Conservation (phyloP, 2,888 invertebrate species). For the Hypsopygia costalis region DNA sequence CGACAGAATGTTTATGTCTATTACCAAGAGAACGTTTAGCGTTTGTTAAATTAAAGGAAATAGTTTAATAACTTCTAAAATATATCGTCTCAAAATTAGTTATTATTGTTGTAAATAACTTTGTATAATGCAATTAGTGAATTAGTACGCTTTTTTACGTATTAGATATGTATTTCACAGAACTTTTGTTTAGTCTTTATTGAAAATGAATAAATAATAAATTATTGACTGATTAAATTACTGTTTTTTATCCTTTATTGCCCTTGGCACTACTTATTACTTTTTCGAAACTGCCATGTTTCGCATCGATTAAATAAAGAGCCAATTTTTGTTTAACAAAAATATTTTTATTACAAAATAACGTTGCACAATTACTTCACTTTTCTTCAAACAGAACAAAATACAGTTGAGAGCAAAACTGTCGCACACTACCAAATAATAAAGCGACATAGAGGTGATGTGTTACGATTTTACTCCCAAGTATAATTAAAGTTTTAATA, state of each 20-base stretch:
- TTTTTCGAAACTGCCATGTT: too few species aligned
- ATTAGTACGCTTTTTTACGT: constrained; percentile 57
- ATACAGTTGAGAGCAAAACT: too few species aligned
- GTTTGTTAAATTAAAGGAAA: neutral
- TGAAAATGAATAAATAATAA: constrained; percentile 52
- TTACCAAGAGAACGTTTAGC: neutral
- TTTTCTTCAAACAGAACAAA: constrained; percentile 55
- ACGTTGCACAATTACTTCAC: constrained; percentile 50
- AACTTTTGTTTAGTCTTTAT: constrained; percentile 47
- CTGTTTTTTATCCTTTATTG: too few species aligned
- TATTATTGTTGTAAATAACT: constrained; percentile 41
- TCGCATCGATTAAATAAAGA: too few species aligned
- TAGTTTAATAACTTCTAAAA: neutral
- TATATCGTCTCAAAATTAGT: constrained; percentile 13
- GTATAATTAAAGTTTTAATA: constrained; percentile 27
- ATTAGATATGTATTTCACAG: constrained; percentile 44
- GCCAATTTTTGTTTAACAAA: constrained; percentile 35
- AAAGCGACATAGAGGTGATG: too few species aligned
- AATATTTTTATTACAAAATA: constrained; percentile 55
- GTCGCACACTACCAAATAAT: too few species aligned
- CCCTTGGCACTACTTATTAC: too few species aligned
- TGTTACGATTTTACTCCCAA: too few species aligned
- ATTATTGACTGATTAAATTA: constrained; percentile 58
- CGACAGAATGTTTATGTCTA: too few species aligned
- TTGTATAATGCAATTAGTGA: constrained; percentile 50